Conservation (phyloP, 2,113 vertebrate genomes). For the Rattus rattus region DNA sequence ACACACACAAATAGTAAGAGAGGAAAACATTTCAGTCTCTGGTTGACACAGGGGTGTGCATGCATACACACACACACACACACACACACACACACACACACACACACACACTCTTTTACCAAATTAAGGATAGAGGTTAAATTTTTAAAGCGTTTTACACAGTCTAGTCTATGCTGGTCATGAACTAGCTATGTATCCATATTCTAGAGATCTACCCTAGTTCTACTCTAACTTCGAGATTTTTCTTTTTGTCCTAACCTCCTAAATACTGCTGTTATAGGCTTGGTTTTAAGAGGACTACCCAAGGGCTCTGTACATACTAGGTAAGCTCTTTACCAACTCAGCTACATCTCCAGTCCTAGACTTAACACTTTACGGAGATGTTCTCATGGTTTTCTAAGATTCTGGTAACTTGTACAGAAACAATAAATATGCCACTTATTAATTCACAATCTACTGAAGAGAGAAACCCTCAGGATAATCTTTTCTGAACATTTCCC, state of each 20-base stretch:
- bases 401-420: background rate
- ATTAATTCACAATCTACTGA: background rate
- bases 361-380: background rate
- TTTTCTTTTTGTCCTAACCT: background rate
- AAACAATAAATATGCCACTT: background rate
- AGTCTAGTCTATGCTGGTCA: background rate
- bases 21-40: background rate
- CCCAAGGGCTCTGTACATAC: background rate
- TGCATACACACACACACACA: background rate
- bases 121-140: background rate
- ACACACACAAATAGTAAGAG: background rate
- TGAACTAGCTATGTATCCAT: background rate
- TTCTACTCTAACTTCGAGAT: background rate
- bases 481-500: background rate
- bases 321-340: background rate
- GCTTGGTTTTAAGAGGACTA: background rate
- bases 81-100: background rate
- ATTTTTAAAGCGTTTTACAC: background rate
- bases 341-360: background rate
- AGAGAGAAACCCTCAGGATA: background rate
- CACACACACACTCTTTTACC: background rate
- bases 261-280: background rate
- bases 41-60: too few species aligned
- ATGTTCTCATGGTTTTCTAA: background rate
- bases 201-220: too few species aligned